Evolutionary conservation across 2,888 invertebrate species (phyloP).

Genomic region (Yponomeuta plumbellus): DNA sequence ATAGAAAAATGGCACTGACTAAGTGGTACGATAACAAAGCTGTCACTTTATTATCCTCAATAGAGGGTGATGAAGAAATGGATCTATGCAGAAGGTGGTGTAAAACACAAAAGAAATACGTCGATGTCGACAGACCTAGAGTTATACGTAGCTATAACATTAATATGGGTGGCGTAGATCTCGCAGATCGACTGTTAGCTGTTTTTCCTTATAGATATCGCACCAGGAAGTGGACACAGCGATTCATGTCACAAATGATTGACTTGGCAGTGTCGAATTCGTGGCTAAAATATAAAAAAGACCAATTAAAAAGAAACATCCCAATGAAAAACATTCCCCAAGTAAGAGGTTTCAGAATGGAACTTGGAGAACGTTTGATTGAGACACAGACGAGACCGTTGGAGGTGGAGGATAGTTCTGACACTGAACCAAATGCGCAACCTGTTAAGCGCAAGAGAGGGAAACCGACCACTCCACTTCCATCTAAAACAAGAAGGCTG

Average conservation of each 20-base stretch:
- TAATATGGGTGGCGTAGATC: too few species aligned
- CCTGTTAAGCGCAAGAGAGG: not conserved
- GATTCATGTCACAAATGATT: constrained; percentile 25
- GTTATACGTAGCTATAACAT: too few species aligned
- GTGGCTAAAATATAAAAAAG: constrained; percentile 22
- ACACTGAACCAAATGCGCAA: not conserved
- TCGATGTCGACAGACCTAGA: too few species aligned
- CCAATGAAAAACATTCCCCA: not conserved
- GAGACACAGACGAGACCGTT: not conserved
- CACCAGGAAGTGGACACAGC: constrained; percentile 24
- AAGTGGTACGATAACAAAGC: too few species aligned
- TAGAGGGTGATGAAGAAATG: too few species aligned
- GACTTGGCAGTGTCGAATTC: constrained; percentile 24
- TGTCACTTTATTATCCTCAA: too few species aligned
- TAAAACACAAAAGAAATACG: too few species aligned
- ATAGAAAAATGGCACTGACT: too few species aligned
- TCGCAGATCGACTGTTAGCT: too few species aligned
- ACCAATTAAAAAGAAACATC: not conserved
- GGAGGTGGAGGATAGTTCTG: not conserved
- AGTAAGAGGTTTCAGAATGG: not conserved
- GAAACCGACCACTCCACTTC: not conserved
- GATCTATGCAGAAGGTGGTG: too few species aligned
- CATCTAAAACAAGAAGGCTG: not conserved
- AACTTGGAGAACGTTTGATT: not conserved
- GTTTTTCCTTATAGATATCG: constrained; percentile 22